phyloP scores from a whole-genome alignment of 2,113 vertebrate species.

The Pheucticus melanocephalus region DNA sequence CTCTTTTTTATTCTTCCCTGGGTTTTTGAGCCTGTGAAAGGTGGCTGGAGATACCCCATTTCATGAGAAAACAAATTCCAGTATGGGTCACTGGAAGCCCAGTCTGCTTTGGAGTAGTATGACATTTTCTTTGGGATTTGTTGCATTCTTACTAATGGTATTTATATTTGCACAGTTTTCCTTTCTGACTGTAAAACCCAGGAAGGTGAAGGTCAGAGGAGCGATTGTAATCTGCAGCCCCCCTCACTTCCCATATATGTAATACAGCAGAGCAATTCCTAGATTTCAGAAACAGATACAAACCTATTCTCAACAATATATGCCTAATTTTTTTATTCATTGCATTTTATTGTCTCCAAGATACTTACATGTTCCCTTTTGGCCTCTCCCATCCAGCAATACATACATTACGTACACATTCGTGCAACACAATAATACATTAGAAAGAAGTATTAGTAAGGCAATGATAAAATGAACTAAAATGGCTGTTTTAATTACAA shows the following conservation, averaged over 20 bases:
- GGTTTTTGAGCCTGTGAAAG: constrained; percentile 53
- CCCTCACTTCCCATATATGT: neutral
- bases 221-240: neutral
- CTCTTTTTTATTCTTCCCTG: neutral
- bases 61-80: neutral
- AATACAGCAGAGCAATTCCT: neutral
- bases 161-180: constrained; percentile 3
- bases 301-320: neutral
- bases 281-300: neutral
- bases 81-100: neutral
- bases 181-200: neutral
- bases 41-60: constrained; percentile 30
- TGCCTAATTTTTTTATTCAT: neutral
- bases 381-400: neutral
- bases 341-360: neutral
- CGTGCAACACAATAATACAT: fast-evolving
- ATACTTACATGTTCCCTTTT: neutral
- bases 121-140: neutral
- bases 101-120: neutral
- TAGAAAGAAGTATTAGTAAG: neutral
- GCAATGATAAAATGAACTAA: neutral
- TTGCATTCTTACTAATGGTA: neutral
- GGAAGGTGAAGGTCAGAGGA: neutral
- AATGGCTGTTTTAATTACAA: neutral
- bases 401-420: neutral